These are phyloP conservation scores for Spinibarbus caldwelli DNA, from an alignment of 2,797 vertebrate species.

Conservation along the genomic window DNA sequence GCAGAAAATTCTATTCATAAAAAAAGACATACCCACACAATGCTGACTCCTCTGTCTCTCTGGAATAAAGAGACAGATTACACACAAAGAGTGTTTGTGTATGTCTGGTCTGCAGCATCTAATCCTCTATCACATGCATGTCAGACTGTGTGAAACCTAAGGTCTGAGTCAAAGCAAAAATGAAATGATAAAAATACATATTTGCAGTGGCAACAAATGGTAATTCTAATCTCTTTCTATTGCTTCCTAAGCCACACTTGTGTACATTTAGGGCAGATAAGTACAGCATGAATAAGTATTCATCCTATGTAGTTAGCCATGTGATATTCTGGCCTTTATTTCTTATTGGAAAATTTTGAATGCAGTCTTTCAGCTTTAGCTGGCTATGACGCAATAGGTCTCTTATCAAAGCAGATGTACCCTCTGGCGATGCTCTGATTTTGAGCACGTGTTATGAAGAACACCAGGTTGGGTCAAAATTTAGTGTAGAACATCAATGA, in stretches of 20 bases:
- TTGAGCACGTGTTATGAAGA: conserved; percentile 7
- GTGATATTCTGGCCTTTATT: conserved; percentile 60
- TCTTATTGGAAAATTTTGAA: conserved; percentile 65
- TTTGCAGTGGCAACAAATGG: conserved; percentile 45
- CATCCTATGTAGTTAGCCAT: conserved; percentile 63
- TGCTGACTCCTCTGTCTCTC: neutral
- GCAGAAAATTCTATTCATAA: neutral
- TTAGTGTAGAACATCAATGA: neutral
- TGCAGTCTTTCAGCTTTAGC: conserved; percentile 68
- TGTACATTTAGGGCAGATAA: conserved; percentile 6
- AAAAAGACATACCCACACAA: neutral
- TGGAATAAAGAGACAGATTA: conserved; percentile 35
- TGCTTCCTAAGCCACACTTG: neutral
- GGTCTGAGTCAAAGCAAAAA: conserved; percentile 14
- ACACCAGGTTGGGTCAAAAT: conserved; percentile 1
- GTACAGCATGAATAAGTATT: neutral
- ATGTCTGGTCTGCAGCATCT: conserved; percentile 40
- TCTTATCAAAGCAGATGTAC: conserved; percentile 40
- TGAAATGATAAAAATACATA: conserved; percentile 41
- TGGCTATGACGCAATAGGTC: conserved; percentile 66
- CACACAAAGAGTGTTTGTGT: conserved; percentile 48
- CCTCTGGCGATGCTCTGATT: conserved; percentile 11
- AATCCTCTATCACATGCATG: conserved; percentile 43
- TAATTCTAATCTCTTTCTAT: conserved; percentile 20
- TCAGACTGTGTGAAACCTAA: conserved; percentile 32